phyloP scores from a whole-genome alignment of 2,113 vertebrate genomes.

The Astatoreochromis straeleni region DNA sequence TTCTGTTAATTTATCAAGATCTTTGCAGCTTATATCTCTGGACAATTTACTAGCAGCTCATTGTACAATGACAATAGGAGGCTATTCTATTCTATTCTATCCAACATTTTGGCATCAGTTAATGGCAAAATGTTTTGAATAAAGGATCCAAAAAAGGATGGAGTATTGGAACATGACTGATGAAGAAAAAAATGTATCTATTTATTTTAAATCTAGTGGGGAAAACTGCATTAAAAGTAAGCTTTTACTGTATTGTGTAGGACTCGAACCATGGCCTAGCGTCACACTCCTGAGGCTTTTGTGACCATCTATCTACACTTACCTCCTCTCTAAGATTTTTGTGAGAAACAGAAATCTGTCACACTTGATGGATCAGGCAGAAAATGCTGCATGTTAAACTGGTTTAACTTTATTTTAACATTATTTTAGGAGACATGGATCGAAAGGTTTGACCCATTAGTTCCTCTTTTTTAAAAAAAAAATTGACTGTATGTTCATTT shows the following conservation, averaged over 20 bases:
- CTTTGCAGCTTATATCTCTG: neutral
- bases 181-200: neutral
- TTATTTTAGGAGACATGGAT: neutral
- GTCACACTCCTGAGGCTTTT: neutral
- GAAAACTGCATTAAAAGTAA: neutral
- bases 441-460: neutral
- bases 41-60: neutral
- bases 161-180: neutral
- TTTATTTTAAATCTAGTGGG: neutral
- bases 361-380: neutral
- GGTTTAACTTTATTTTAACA: neutral
- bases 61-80: neutral
- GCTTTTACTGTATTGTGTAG: neutral
- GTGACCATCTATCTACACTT: accelerated
- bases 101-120: neutral
- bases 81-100: neutral
- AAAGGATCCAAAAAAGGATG: neutral
- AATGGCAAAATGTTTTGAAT: neutral
- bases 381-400: neutral
- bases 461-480: accelerated
- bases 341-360: neutral
- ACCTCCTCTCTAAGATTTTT: neutral
- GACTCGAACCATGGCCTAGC: neutral
- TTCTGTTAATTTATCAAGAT: neutral
- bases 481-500: neutral